Evolutionary conservation across 1,140 invertebrate species (phyloP), one percentile per base, ranked within the genome.

Genomic region (Trissolcus basalis): DNA sequence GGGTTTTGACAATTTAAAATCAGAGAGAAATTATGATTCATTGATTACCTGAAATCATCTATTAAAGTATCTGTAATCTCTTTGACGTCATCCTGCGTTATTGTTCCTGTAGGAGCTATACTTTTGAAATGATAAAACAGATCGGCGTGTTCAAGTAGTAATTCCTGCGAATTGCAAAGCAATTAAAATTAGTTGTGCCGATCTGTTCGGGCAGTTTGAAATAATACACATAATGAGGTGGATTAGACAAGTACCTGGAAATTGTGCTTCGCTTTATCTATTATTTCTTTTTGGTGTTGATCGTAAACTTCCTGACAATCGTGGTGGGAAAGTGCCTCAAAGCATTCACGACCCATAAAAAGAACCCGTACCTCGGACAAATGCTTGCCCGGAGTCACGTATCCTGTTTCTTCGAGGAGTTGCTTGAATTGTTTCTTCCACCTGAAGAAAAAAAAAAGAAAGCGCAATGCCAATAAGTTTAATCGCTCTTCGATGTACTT

Each of bases 261-360:
- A 87, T 98, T 97, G 72, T 95, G 93, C 86, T 97, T 96, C 27
- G 97, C 96, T 82, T 94, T 93, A 80, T 96, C 93, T 82, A 96
- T 95, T 50, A 99, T 93, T 83, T 97, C 95, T 77, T 93, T 91
- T 89, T 99, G 97, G 89, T 98, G 96, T 65, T 95, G 93, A 78
- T 98, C 96, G 87, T 98, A 99, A 79, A 99, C 97, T 79, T 95
- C 91, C 82, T 96, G 93, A 81, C 96, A 95, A 84, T 98, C 97
- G 48, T 94, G 91, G 82, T 97, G 96, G 0, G 95, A 93, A 15
- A 99, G 89, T 0, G 94, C 93, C 86, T 97, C 96, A 85, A 96
- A 98, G 82, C 97, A 98, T 85, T 98, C 96, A 27, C 97, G 91
- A 0, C 97, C 97, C 93, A 98, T 95, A 83, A 99, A 97, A 39